Base-by-base conservation (phyloP, 2,888 invertebrate species). In the Criorhina ranunculi region DNA sequence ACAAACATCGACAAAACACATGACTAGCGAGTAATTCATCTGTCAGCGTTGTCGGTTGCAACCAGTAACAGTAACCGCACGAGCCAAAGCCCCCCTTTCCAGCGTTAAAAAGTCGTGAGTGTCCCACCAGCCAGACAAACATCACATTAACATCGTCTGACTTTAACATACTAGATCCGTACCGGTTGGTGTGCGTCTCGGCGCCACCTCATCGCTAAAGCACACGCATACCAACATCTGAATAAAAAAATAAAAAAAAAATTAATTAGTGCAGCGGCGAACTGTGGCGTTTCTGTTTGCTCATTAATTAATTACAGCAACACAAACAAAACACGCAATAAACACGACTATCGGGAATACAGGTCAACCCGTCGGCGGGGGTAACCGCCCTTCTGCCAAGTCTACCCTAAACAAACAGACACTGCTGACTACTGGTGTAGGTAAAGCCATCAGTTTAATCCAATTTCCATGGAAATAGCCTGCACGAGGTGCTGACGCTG, bases 361-460 rank as follows among this genome's bases (percentile, higher is more conserved):
- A 37, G 60, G 69, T 69, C 77, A 69, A n/a, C 37, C 35, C 49
- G 11, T 9, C 44, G 15, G n/a, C n/a, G n/a, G n/a, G 11, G 24
- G 24, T 24, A 24, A 6, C 12, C 44, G 11, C 19, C 33, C 31
- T 40, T 19, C 37, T 24, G 24, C 24, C 2, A 1, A 4, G 24
- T 4, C 24, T 24, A 1, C 24, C 33, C 11, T 35, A 44, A 44
- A 15, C 59, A 72, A 4, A 35, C 15, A 62, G 17, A 31, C 7
- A 17, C n/a, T 29, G 31, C 29, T 8, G 11, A 37, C n/a, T n/a
- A n/a, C n/a, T n/a, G n/a, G n/a, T n/a, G n/a, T n/a, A n/a, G n/a
- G n/a, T 53, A 69, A 60, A 69, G 69, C 29, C 79, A 57, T 72
- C 64, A 75, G 35, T 8, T 37, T 11, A 62, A 59, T 49, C 29